Evolutionary conservation across 2,113 vertebrate genomes (phyloP), one percentile per base, ranked within the genome.

Genomic region (Turdus rufiventris): DNA sequence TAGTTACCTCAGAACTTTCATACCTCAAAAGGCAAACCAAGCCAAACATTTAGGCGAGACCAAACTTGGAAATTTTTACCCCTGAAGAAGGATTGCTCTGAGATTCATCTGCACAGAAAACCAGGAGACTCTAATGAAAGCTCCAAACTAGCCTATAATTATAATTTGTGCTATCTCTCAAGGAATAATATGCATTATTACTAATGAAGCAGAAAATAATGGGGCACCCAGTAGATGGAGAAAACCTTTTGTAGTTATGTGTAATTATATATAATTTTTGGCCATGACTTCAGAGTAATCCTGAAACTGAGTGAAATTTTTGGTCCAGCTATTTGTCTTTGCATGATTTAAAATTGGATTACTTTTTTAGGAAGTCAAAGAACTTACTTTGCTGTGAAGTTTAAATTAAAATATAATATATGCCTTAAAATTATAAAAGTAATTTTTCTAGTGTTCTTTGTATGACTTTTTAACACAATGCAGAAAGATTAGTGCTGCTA

Each of bases 211-310:
- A 91, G 67, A 71, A 83, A 93, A 70, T 80, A 89, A 73, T 47
- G 14, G 66, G 63, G 43, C 51, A 95, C 13, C 33, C 54, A 91
- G 47, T 24, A 95, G 60, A 93, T n/a, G 13, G n/a, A 91, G 47
- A 86, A 96, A 85, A 85, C 2, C 47, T 93, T 91, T 90, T 83
- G 63, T 80, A 96, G 75, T 90, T 96, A 63, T 33, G 18, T 80
- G 53, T 40, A 96, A 91, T 94, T 96, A 94, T 56, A 43, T 47
- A 58, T 56, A 91, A 94, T 83, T 89, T 91, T 96, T 95, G 85
- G 78, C 67, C 47, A 26, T 83, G 51, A 96, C 78, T 93, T 93
- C 94, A 95, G 51, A 94, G 82, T 56, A 83, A 71, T 83, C 91
- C 67, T 93, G 47, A 94, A 95, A 83, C 24, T 54, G 62, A 82